Percentiles rank a stretch among this genome's conserved stretches.
Conservation (phyloP, 2,797 vertebrate species). For the Enteromius treurensis region DNA sequence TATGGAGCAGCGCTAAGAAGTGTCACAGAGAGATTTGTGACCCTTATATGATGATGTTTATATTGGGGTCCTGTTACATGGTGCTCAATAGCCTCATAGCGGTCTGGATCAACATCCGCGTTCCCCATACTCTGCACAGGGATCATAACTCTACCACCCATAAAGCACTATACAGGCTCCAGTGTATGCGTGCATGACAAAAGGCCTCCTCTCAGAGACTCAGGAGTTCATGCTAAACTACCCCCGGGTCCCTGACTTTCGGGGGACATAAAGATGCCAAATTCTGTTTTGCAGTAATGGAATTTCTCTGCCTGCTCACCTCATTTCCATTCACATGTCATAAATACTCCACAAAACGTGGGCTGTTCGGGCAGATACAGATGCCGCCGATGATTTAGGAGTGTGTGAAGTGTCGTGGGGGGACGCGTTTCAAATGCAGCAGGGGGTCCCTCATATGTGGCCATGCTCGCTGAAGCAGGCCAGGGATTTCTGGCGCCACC, state of each 20-base stretch:
- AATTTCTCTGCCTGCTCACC: not conserved
- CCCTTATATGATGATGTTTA: constrained; percentile 23
- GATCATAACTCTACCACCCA: constrained; percentile 32
- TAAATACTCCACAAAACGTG: not conserved
- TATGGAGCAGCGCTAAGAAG: not conserved
- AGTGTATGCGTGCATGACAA: constrained; percentile 24
- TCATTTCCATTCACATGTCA: not conserved
- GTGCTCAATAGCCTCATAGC: constrained; percentile 12
- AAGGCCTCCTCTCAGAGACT: not conserved
- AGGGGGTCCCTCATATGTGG: constrained; percentile 30
- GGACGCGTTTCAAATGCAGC: constrained; percentile 32
- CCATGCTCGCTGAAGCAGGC: constrained; percentile 19
- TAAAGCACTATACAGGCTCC: constrained; percentile 26
- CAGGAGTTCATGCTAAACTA: constrained; percentile 5
- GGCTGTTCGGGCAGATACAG: not conserved
- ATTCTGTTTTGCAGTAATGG: not conserved
- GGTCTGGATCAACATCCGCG: not conserved
- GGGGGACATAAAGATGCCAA: constrained; percentile 30
- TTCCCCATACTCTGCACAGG: not conserved
- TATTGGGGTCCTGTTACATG: constrained; percentile 35
- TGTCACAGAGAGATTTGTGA: constrained; percentile 33
- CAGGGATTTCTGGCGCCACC: constrained; percentile 38
- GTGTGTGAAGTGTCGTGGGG: not conserved
- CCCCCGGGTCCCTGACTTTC: not conserved
- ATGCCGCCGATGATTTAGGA: not conserved